Base-by-base conservation (phyloP, 2,888 invertebrate genomes). In the Perizoma affinitatum region DNA sequence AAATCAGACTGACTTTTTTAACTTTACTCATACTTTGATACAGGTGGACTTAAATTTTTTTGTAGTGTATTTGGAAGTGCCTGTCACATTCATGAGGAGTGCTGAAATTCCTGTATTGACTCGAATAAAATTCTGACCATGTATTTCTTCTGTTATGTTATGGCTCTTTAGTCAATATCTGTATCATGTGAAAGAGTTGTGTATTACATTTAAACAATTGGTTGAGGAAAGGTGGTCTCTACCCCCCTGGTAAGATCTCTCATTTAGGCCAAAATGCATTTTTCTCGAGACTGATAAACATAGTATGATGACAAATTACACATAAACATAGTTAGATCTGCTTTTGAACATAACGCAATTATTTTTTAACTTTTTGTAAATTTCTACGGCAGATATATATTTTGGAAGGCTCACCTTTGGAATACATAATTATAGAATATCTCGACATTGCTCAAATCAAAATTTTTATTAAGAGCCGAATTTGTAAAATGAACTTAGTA, bases 231-330 rank as follows among this genome's bases (percentile, higher is more conserved):
- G 56, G 48, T 56, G 51, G 65, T 58, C 53, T 53, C 54, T 57
- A 85, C 84, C 85, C 83, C 9, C 82, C 85, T 78, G 74, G 83
- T 83, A 82, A 82, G 88, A 87, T 84, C 81, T 88, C 90, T 90
- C 88, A 79, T 85, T 86, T 88, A 83, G 90, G 91, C 91, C 91
- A 91, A 90, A 90, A 87, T 79, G 87, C 88, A 87, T 90, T 88
- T 88, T 69, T 83, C 86, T 87, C 87, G 90, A 92, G 91, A 92
- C 92, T 91, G 91, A 91, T 91, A 86, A 67, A 83, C 79, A 79
- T 90, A 90, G 85, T 85, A 84, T 82, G 87, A 87, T 86, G 86
- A 88, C 80, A 76, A 83, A 80, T 80, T 80, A 81, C 84, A 80
- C 73, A 80, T 80, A 83, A 84, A 83, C 81, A 84, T 88, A 89